Evolutionary conservation across 2,888 invertebrate species (phyloP), one percentile per base, ranked within the genome.

Genomic region (Ceraclea dissimilis): DNA sequence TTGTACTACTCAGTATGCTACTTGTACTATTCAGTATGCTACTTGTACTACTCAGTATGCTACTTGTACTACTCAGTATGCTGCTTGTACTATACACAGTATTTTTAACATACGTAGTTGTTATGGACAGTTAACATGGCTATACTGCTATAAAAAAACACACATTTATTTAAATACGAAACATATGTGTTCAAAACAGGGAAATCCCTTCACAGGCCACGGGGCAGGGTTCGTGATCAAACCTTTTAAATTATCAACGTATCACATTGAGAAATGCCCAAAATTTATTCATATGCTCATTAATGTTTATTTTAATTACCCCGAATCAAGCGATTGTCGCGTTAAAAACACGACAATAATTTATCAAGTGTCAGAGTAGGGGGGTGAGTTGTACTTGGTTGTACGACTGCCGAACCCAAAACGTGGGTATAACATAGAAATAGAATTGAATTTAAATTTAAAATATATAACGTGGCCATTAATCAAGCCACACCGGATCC

Each of bases 371-470:
- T 47, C 47, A 20, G 6, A 47, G 6, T 5, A 43, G 43, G 10
- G 43, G 21, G 47, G 39, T 4, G 39, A 16, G 39, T n/a, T n/a
- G n/a, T n/a, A n/a, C n/a, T n/a, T n/a, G n/a, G n/a, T n/a, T n/a
- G n/a, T n/a, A 16, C 8, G 16, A 13, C 2, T 39, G 39, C 39
- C 39, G 39, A 39, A 39, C 39, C 39, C 39, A 39, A 39, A 26
- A 26, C 26, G 4, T 26, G 26, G 26, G 10, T 26, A 26, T 16
- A 39, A 39, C 5, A 39, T 51, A 20, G 47, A 20, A 47, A 20
- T 51, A 51, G 43, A 52, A 52, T 52, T 52, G 52, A 52, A 52
- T 43, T 52, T 21, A 44, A 52, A 52, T 44, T 52, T 52, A 26
- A 44, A 52, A 44, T 44, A 51, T 39, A n/a, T 17, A 21, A 39